A percentile compares a stretch with the other conserved stretches of the same genome.
Conservation (phyloP, 2,888 invertebrate genomes). For the Chalcis sispes region DNA sequence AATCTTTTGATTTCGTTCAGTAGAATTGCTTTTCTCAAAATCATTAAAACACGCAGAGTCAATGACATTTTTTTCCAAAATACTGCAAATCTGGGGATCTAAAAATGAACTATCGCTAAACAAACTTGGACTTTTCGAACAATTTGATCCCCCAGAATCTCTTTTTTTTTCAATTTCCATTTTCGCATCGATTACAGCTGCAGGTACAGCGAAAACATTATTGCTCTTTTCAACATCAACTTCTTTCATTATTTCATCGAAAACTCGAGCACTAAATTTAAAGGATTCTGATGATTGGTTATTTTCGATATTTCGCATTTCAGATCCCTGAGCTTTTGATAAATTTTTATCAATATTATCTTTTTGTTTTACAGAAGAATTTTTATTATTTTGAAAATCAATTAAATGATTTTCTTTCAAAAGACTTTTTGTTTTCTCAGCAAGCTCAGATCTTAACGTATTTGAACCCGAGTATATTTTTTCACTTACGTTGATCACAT, state of each 20-base stretch:
- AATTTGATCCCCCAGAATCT: slow-evolving; percentile 13
- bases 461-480: not conserved
- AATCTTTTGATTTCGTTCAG: not conserved
- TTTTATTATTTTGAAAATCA: slow-evolving; percentile 29
- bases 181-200: not conserved
- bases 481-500: slow-evolving; percentile 38
- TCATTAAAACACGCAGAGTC: slow-evolving; percentile 63
- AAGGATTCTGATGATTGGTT: slow-evolving; percentile 26
- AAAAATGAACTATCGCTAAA: slow-evolving; percentile 80
- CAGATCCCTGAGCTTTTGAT: not conserved
- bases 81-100: slow-evolving; percentile 77
- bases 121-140: slow-evolving; percentile 76
- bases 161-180: slow-evolving; percentile 25
- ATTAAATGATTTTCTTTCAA: slow-evolving; percentile 14
- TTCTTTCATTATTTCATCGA: slow-evolving; percentile 36
- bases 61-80: slow-evolving; percentile 75
- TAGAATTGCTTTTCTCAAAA: slow-evolving; percentile 61
- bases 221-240: slow-evolving; percentile 20
- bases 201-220: not conserved
- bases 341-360: not conserved
- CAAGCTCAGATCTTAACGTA: slow-evolving; percentile 24
- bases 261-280: slow-evolving; percentile 8
- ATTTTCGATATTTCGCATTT: not conserved
- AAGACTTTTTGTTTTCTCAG: slow-evolving; percentile 21
- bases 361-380: not conserved